Evolutionary conservation across 2,888 invertebrate genomes (phyloP), one percentile per base, ranked within the genome.

Genomic region (Microctonus brassicae): DNA sequence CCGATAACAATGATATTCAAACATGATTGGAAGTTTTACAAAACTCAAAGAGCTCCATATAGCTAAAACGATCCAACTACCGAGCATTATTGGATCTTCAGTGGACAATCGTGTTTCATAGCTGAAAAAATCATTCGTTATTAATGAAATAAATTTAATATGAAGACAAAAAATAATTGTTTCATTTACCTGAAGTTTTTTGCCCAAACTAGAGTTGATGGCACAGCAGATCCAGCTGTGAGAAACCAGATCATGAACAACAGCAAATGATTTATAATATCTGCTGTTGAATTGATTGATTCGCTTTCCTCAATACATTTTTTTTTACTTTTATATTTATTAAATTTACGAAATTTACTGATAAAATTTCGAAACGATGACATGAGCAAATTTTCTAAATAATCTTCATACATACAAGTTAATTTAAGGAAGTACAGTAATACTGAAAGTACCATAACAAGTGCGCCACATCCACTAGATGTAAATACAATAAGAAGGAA

Each of bases 201-300:
- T 0, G 94, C 93, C 95, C 95, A 96, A 5, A 94, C 93, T 53
- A 95, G 84, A 17, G 93, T 90, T 53, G 92, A 91, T 0, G 95
- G 95, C 11, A 93, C 77, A 86, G 94, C 94, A 47, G 94, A 88
- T n/a, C 91, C 75, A 0, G 94, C 90, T 34, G 92, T 89, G 17
- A 91, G 84, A 66, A 91, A 83, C 90, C 94, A 93, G 77, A 95
- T 83, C 65, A 93, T 88, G 79, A 95, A 93, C 79, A 95, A 84
- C 72, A 93, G 91, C 81, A 94, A 90, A 82, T 95, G 94, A 84
- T 94, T 94, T 82, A 94, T 91, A 78, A 95, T 89, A 77, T 82
- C 81, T 66, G 83, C 75, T 64, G 80, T 76, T 33, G 71, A 77
- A 71, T 72, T 26, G 7, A 17, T 26, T 33, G 53, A 33, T 9